Base-by-base conservation (phyloP, 2,888 invertebrate species). In the Eupithecia tripunctaria region DNA sequence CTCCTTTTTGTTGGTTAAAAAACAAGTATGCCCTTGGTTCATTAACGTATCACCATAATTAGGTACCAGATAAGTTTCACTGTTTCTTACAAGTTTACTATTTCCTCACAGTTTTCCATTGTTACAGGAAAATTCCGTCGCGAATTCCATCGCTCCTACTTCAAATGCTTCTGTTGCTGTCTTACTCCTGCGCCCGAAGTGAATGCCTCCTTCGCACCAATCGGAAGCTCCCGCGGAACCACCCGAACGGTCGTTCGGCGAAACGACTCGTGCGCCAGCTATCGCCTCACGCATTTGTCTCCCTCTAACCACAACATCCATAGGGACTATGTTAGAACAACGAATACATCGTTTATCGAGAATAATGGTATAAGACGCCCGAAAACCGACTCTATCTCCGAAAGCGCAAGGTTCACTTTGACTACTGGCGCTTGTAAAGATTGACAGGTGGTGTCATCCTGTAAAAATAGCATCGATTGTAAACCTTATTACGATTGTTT, bases 41-140 rank as follows among this genome's bases (percentile, higher is more conserved):
- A 43, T 36, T 18, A 14, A 41, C 14, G 41, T 41, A 41, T 41
- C 14, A 2, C 38, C 38, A 38, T 38, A n/a, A n/a, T n/a, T n/a
- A n/a, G n/a, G n/a, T 38, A 12, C 38, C 38, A n/a, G 10, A 38
- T 12, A 38, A 38, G 38, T 38, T 12, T 38, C 12, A 0, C 38
- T 12, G 32, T 32, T 32, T 4, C 15, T 41, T 5, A 25, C 25
- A 56, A 56, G 56, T 56, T 1, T 25, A 0, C 56, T 14, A 56
- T 25, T 56, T 56, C 56, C 25, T 56, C 8, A 56, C 5, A 56
- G 56, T 56, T 56, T 56, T 25, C 14, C 10, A 25, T 89, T 93
- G 92, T 95, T 95, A 12, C 95, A 97, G 97, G 96, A 73, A 97
- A 97, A 93, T 97, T 96, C 87, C 95, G 96, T 12, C 95, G 96